Percentiles rank a stretch among this genome's conserved stretches.
These are phyloP conservation scores for Spialia ferax DNA, from an alignment of 2,888 invertebrate genomes.

Conservation along the genomic window DNA sequence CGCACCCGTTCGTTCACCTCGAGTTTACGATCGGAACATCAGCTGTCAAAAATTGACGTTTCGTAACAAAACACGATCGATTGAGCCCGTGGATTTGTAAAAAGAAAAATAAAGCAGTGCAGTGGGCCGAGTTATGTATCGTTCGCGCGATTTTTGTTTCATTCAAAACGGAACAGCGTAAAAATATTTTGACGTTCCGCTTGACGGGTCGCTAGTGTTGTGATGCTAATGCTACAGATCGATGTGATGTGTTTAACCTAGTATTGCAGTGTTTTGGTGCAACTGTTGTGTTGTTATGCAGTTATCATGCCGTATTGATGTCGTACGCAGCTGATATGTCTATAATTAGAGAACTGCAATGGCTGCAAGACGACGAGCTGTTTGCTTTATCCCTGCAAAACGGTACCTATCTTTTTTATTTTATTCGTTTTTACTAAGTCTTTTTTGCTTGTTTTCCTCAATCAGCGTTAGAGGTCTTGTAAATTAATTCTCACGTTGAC, in stretches of 20 bases:
- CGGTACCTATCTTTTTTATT: constrained; percentile 62
- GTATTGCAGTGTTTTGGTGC: constrained; percentile 56
- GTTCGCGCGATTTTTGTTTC: constrained; percentile 60
- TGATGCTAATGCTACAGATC: constrained; percentile 58
- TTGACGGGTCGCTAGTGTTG: constrained; percentile 63
- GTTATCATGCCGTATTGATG: constrained; percentile 77
- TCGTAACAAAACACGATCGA: constrained; percentile 61
- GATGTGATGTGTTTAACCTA: constrained; percentile 54
- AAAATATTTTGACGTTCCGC: constrained; percentile 62
- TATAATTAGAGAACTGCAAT: constrained; percentile 81
- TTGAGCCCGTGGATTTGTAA: constrained; percentile 54
- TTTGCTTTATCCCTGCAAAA: constrained; percentile 83
- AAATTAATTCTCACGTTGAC: constrained; percentile 30
- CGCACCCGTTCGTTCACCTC: constrained; percentile 67
- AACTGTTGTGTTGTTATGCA: constrained; percentile 66
- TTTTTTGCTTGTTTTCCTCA: constrained; percentile 34
- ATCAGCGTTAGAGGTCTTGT: constrained; percentile 27
- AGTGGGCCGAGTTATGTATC: constrained; percentile 49
- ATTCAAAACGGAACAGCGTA: constrained; percentile 55
- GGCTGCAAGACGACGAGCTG: constrained; percentile 82
- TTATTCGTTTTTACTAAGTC: constrained; percentile 31
- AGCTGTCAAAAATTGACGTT: constrained; percentile 79
- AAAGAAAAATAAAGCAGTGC: constrained; percentile 39
- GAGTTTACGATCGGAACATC: constrained; percentile 66
- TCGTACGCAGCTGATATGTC: constrained; percentile 82